Percentiles rank a stretch among this genome's conserved stretches.
phyloP scores from a whole-genome alignment of 2,113 vertebrate species.

The Oncorhynchus clarkii region DNA sequence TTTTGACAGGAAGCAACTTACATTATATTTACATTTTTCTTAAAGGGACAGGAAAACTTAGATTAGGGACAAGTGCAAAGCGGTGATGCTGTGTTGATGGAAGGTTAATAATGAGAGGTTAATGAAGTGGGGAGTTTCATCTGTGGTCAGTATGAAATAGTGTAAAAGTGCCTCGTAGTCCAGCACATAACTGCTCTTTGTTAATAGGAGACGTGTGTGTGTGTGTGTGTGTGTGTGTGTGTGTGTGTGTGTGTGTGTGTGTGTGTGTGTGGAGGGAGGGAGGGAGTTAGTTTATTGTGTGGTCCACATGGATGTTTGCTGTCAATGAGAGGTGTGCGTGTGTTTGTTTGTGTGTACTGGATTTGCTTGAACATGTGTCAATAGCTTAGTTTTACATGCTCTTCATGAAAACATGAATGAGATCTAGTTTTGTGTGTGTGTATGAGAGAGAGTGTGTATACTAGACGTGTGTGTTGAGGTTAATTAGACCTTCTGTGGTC shows the following conservation, averaged over 20 bases:
- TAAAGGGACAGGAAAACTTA: conserved; percentile 38
- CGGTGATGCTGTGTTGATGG: conserved; percentile 7
- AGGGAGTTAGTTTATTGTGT: background rate
- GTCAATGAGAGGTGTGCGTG: background rate
- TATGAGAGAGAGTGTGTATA: background rate
- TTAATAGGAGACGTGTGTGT: background rate
- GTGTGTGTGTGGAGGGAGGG: background rate
- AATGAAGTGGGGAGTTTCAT: no score
- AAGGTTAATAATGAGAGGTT: no score
- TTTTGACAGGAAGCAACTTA: conserved; percentile 35
- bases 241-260: background rate
- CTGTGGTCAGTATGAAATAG: background rate
- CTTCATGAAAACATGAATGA: no score
- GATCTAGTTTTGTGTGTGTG: background rate
- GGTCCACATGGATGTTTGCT: background rate
- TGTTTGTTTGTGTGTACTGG: background rate
- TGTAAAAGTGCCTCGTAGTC: background rate
- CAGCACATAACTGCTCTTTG: background rate
- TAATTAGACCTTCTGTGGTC: conserved; percentile 72
- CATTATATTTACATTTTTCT: conserved; percentile 79
- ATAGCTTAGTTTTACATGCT: background rate
- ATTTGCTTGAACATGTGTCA: conserved; percentile 17
- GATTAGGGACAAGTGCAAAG: conserved; percentile 43
- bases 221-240: background rate
- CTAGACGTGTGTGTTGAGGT: background rate